Base-by-base conservation (phyloP, 2,113 vertebrate species). In the Clupea harengus region DNA sequence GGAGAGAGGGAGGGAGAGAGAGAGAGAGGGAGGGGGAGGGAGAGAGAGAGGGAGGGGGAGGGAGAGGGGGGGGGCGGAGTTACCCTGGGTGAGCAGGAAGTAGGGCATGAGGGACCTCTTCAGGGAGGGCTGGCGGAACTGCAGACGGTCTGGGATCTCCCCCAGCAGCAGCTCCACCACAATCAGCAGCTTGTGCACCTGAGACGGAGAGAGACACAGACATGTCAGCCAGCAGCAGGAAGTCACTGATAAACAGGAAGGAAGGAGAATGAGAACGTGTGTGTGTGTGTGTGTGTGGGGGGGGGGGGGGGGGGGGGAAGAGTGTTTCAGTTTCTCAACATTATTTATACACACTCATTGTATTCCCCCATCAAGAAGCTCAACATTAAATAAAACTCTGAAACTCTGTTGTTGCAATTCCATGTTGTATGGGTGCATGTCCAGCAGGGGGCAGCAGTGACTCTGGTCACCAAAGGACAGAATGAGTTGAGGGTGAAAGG, bases 71-170 rank as follows among this genome's bases (percentile, higher is more conserved):
- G 39, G 39, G 39, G 39, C 1, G 39, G 39, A 2, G 3, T 20
- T 92, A 99, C 98, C 98, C 92, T 99, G 98, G 6, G 98, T 99
- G 86, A 99, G 96, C 88, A 99, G 96, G 93, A 99, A 99, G 94
- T 99, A 99, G 22, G 98, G 98, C 97, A 97, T 97, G 89, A 99
- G 97, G 0, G 98, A 99, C 10, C 98, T 95, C 93, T 99, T 99
- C 83, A 99, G 96, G 0, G 98, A 99, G 0, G 97, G 98, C 86
- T 99, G 98, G 17, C 98, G 94, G 94, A 99, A 99, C 95, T 99
- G 98, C 1, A 99, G 96, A 49, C 98, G 91, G 93, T 99, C 98
- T 0, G 98, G 98, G 92, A 99, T 99, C 94, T 99, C 98, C 8
- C 98, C 98, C 0, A 99, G 88, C 88, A 99, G 83, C 90, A 99